Conservation (phyloP, 1,140 invertebrate genomes). For the Nomia melanderi region DNA sequence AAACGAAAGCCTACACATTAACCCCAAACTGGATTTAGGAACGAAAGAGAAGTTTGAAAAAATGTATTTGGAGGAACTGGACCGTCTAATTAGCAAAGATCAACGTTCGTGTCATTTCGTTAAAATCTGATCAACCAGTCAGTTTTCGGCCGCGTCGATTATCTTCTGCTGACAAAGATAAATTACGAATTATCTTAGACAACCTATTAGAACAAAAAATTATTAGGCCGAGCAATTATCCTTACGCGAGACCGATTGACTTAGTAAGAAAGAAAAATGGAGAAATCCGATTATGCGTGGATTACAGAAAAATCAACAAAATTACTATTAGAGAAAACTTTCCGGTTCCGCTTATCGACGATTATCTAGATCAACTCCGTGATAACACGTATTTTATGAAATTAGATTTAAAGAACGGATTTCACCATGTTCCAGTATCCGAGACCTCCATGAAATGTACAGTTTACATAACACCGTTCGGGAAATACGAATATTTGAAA, state of each 20-base stretch:
- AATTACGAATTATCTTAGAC: background rate
- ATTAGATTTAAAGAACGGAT: background rate
- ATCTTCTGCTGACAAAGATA: background rate
- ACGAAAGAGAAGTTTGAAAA: too few species aligned
- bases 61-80: too few species aligned
- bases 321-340: background rate
- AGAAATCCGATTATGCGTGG: background rate
- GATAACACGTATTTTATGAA: background rate
- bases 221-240: background rate
- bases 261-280: background rate
- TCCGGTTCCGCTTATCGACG: constrained; percentile 1
- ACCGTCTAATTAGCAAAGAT: too few species aligned
- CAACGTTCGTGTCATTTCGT: background rate
- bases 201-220: background rate
- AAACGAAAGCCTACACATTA: too few species aligned
- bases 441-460: background rate
- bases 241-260: background rate
- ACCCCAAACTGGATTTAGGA: too few species aligned
- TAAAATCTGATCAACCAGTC: background rate
- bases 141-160: background rate
- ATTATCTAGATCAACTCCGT: background rate
- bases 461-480: background rate
- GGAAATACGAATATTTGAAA: background rate
- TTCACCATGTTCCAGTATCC: background rate
- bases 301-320: background rate